phyloP scores from a whole-genome alignment of 2,888 invertebrate species.

The Drosophila pegasa region DNA sequence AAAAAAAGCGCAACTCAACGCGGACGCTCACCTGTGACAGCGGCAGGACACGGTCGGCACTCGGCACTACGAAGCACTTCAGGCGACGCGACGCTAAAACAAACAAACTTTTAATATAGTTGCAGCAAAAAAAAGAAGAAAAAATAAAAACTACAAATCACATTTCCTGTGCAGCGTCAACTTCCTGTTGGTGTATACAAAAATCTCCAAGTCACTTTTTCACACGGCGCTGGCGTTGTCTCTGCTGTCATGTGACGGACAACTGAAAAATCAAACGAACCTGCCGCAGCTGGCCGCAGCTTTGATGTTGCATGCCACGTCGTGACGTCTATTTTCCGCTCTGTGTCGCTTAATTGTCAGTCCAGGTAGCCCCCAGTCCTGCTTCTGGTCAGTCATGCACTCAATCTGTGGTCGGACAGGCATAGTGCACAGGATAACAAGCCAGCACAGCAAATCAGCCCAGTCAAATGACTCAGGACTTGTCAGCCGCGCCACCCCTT shows the following conservation, averaged over 20 bases:
- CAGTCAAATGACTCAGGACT: conserved; percentile 49
- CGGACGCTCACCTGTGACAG: conserved; percentile 36
- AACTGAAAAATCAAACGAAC: conserved; percentile 66
- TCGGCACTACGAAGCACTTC: conserved; percentile 39
- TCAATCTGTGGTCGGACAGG: conserved; percentile 67
- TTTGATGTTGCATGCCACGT: conserved; percentile 80
- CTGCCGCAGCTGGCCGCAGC: conserved; percentile 60
- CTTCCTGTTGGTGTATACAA: conserved; percentile 66
- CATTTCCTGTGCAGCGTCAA: conserved; percentile 75
- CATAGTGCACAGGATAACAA: conserved; percentile 50
- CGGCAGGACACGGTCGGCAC: conserved; percentile 16
- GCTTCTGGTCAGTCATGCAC: conserved; percentile 72
- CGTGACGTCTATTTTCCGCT: conserved; percentile 78
- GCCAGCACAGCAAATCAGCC: conserved; percentile 10
- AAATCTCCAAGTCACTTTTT: conserved; percentile 82
- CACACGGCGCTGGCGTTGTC: conserved; percentile 64
- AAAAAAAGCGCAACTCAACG: conserved; percentile 34
- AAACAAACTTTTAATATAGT: conserved; percentile 63
- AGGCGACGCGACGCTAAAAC: conserved; percentile 31
- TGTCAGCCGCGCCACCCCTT: conserved; percentile 36
- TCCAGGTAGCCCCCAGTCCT: conserved; percentile 50
- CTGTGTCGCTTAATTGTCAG: conserved; percentile 78
- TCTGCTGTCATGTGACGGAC: conserved; percentile 50
- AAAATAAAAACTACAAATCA: conserved; percentile 73
- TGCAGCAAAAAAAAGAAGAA: conserved; percentile 25